These are phyloP conservation scores for Lepus timidus DNA, from an alignment of 2,113 vertebrate species.

Conservation along the genomic window DNA sequence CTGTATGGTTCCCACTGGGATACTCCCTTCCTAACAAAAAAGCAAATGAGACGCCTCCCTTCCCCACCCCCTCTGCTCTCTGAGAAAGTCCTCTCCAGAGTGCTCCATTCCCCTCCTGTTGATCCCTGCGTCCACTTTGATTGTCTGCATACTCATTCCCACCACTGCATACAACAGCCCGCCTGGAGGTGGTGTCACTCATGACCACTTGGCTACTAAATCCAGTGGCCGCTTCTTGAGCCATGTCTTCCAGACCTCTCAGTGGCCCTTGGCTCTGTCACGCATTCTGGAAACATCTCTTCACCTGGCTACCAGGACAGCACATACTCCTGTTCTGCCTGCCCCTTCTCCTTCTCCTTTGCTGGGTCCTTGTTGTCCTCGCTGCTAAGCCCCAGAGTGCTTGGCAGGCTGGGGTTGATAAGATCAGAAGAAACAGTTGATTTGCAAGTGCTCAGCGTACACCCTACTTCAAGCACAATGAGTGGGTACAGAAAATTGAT, in stretches of 20 bases:
- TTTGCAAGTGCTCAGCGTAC: neutral
- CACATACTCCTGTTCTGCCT: neutral
- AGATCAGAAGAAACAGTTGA: neutral
- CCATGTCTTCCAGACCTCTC: neutral
- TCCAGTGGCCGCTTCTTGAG: neutral
- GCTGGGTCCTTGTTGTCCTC: neutral
- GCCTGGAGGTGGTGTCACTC: neutral
- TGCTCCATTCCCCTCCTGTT: neutral
- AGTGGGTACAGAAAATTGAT: neutral
- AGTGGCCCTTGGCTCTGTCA: neutral
- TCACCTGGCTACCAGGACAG: neutral
- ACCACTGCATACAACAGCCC: neutral
- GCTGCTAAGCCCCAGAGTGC: neutral
- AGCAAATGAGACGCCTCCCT: neutral
- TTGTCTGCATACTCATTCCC: neutral
- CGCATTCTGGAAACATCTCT: neutral
- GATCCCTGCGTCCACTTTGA: neutral
- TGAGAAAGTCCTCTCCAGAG: neutral
- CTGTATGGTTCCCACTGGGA: neutral
- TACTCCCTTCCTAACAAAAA: neutral
- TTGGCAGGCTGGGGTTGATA: neutral
- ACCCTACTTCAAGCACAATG: neutral
- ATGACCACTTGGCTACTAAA: neutral
- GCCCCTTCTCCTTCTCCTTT: neutral
- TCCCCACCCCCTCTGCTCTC: neutral